Evolutionary conservation across 2,888 invertebrate species (phyloP), one percentile per base, ranked within the genome.

Genomic region (Cylloceria caligata): DNA sequence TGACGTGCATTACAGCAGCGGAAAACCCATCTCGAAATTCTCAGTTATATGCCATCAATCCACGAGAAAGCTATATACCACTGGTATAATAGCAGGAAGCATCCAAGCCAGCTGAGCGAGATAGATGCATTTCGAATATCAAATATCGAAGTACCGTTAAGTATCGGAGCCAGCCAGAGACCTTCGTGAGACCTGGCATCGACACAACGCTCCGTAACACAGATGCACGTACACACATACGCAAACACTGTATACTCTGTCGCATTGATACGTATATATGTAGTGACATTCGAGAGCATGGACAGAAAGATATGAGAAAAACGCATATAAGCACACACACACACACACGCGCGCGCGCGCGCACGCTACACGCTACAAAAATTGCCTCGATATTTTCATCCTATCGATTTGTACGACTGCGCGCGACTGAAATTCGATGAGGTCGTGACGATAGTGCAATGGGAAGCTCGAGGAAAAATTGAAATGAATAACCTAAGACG

Each of bases 101-200:
- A 72, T 73, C 49, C 36, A 36, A 78, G 21, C 39, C 60, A 47
- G 57, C 57, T 47, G 62, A 47, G 34, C 55, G 69, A 42, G 47
- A 73, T 60, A 79, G 67, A 39, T 27, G 62, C 42, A 57, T 71
- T 57, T 42, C 62, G 72, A 76, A 73, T 77, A 77, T 77, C 68
- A 68, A 68, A 79, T 79, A 79, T 79, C 73, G 79, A 76, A 73
- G 76, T 62, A 76, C 69, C 60, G 72, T 72, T 72, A 62, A 76
- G 81, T 72, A 74, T 75, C 67, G 57, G 45, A 67, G 57, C 75
- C 64, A 65, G 65, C 55, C 69, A 42, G 57, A 67, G 55, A 6
- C n/a, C n/a, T 67, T 55, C 57, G 30, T 19, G 52, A 21, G 65
- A 71, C 39, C 74, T 80, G 80, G 80, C 80, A 80, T 55, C 79